Percentiles rank a stretch among this genome's conserved stretches.
phyloP scores from a whole-genome alignment of 2,888 invertebrate genomes.

The Leptura quadrifasciata region DNA sequence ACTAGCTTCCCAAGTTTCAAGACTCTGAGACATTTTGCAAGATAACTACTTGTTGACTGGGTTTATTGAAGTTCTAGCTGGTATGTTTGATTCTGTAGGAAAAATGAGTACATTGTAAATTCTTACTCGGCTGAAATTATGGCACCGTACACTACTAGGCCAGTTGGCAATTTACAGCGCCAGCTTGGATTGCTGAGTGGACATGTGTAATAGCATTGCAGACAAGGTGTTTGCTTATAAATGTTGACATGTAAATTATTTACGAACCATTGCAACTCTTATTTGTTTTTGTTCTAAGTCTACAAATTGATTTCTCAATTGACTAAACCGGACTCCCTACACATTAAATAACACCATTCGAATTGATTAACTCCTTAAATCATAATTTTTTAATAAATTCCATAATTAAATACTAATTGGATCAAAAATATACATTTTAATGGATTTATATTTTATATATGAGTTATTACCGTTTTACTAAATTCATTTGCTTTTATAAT shows the following conservation, averaged over 20 bases:
- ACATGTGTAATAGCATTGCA: slow-evolving; percentile 67
- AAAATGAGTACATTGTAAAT: no score
- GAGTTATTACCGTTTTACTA: slow-evolving; percentile 17
- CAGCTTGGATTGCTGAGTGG: slow-evolving; percentile 61
- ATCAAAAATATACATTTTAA: slow-evolving; percentile 46
- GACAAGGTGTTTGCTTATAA: slow-evolving; percentile 70
- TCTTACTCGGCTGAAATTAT: slow-evolving; percentile 15
- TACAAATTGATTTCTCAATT: slow-evolving; percentile 67
- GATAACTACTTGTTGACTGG: no score
- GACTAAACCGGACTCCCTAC: slow-evolving; percentile 54
- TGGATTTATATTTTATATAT: slow-evolving; percentile 28
- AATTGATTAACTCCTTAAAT: slow-evolving; percentile 55
- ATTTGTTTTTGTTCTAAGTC: slow-evolving; percentile 63
- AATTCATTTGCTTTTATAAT: slow-evolving; percentile 19
- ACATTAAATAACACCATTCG: slow-evolving; percentile 52
- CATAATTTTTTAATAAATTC: slow-evolving; percentile 44
- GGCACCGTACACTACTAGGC: slow-evolving; percentile 43
- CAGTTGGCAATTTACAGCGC: slow-evolving; percentile 62
- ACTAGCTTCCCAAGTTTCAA: no score
- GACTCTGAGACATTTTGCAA: no score
- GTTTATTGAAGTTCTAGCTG: no score
- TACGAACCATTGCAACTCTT: slow-evolving; percentile 64
- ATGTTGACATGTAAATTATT: slow-evolving; percentile 69
- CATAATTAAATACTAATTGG: slow-evolving; percentile 54
- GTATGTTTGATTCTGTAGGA: no score